Percentiles rank a stretch among this genome's conserved stretches.
These are phyloP conservation scores for Hypercompe scribonia DNA, from an alignment of 2,888 invertebrate species.

Conservation along the genomic window DNA sequence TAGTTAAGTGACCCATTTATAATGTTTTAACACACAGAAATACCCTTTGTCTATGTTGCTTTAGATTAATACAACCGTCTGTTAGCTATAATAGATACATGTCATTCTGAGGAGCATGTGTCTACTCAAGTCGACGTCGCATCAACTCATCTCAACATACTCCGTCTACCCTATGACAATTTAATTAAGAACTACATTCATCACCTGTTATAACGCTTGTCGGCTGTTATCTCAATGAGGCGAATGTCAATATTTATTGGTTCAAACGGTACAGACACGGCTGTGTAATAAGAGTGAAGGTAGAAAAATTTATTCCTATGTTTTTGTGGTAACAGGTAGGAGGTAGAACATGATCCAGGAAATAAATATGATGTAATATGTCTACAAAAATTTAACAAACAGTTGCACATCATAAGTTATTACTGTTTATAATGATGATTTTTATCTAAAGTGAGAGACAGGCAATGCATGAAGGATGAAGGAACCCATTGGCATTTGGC, in stretches of 20 bases:
- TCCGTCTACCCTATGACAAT: constrained; percentile 14
- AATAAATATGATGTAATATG: too few species aligned
- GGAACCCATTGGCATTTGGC: too few species aligned
- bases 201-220: constrained; percentile 43
- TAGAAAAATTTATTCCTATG: neutral
- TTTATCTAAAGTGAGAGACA: too few species aligned
- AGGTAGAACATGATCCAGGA: neutral
- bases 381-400: too few species aligned
- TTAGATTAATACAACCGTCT: neutral
- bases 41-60: neutral
- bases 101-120: neutral
- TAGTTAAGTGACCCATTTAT: too few species aligned
- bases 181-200: constrained; percentile 48
- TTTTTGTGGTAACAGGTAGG: neutral
- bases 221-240: constrained; percentile 41
- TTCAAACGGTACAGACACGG: neutral
- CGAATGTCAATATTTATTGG: constrained; percentile 49
- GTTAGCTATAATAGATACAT: neutral
- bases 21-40: too few species aligned
- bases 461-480: too few species aligned
- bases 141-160: constrained; percentile 29
- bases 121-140: neutral
- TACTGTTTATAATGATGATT: too few species aligned
- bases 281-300: neutral
- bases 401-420: too few species aligned